These are phyloP conservation scores for Drepana falcataria DNA, from an alignment of 2,888 invertebrate genomes.

Conservation along the genomic window DNA sequence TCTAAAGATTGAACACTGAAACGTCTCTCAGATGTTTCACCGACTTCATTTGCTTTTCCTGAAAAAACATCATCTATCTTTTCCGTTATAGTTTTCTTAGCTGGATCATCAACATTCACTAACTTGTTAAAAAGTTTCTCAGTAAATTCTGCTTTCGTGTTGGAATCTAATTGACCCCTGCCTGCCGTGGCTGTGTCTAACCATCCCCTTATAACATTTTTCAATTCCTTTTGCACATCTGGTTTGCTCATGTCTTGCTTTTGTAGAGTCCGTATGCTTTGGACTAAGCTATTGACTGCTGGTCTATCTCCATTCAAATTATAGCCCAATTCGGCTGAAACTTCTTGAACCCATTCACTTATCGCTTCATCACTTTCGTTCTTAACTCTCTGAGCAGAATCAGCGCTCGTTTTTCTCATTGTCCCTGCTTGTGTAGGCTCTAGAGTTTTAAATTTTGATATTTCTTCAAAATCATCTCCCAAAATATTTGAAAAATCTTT, in stretches of 20 bases:
- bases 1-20: neutral
- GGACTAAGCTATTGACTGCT: slow-evolving; percentile 13
- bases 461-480: slow-evolving; percentile 11
- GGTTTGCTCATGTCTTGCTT: slow-evolving; percentile 10
- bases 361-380: slow-evolving; percentile 12
- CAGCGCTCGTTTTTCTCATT: neutral
- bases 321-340: neutral
- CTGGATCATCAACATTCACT: neutral
- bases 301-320: slow-evolving; percentile 7
- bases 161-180: slow-evolving; percentile 7
- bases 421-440: slow-evolving; percentile 4
- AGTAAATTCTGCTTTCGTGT: slow-evolving; percentile 10
- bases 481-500: slow-evolving; percentile 11
- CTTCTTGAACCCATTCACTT: slow-evolving; percentile 13
- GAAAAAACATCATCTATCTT: neutral
- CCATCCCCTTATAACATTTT: slow-evolving; percentile 21
- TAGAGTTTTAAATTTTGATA: slow-evolving; percentile 8
- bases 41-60: neutral
- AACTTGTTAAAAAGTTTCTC: slow-evolving; percentile 6
- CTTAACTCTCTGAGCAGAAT: neutral
- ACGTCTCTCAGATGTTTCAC: neutral
- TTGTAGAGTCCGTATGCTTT: slow-evolving; percentile 18
- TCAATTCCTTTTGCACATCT: slow-evolving; percentile 13
- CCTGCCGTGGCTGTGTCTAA: slow-evolving; percentile 15
- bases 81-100: neutral